These are phyloP conservation scores for Meloidogyne chitwoodi DNA, from an alignment of 1,140 invertebrate genomes.

Conservation along the genomic window DNA sequence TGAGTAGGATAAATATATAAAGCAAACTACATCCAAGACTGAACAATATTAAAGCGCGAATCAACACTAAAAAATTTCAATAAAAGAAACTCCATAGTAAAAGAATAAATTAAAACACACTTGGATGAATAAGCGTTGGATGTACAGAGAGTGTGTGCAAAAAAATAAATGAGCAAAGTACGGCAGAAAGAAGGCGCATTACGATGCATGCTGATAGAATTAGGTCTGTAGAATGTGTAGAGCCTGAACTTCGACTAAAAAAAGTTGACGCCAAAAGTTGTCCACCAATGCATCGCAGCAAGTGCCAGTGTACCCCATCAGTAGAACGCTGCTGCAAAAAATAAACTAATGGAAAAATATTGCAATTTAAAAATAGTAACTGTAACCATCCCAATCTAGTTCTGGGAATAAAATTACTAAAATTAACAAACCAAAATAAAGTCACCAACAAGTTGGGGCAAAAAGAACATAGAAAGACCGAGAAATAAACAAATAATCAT, in stretches of 20 bases:
- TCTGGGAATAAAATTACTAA: slow-evolving; percentile 10
- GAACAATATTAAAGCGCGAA: slow-evolving; percentile 37
- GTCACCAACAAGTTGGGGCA: slow-evolving; percentile 34
- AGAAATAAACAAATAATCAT: background rate
- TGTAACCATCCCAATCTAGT: too few relatives aligned
- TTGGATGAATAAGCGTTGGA: slow-evolving; percentile 31
- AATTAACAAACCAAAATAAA: slow-evolving; percentile 47
- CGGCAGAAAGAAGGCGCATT: slow-evolving; percentile 42
- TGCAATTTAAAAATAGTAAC: background rate
- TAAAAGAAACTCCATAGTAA: background rate
- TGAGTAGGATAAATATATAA: slow-evolving; percentile 34
- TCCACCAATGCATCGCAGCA: slow-evolving; percentile 55
- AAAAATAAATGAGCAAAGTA: slow-evolving; percentile 44
- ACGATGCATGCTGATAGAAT: slow-evolving; percentile 49
- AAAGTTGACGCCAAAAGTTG: slow-evolving; percentile 50
- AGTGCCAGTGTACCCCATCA: slow-evolving; percentile 60
- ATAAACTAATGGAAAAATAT: slow-evolving; percentile 31
- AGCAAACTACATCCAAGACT: slow-evolving; percentile 33
- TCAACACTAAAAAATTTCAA: slow-evolving; percentile 27
- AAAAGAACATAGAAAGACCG: background rate
- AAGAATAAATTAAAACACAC: slow-evolving; percentile 1
- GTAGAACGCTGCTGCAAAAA: slow-evolving; percentile 41
- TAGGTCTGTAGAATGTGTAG: slow-evolving; percentile 30
- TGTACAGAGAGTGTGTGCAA: slow-evolving; percentile 46
- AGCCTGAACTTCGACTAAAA: slow-evolving; percentile 41